These are phyloP conservation scores for Lycodopsis pacificus DNA, from an alignment of 2,797 vertebrate genomes.

Conservation along the genomic window DNA sequence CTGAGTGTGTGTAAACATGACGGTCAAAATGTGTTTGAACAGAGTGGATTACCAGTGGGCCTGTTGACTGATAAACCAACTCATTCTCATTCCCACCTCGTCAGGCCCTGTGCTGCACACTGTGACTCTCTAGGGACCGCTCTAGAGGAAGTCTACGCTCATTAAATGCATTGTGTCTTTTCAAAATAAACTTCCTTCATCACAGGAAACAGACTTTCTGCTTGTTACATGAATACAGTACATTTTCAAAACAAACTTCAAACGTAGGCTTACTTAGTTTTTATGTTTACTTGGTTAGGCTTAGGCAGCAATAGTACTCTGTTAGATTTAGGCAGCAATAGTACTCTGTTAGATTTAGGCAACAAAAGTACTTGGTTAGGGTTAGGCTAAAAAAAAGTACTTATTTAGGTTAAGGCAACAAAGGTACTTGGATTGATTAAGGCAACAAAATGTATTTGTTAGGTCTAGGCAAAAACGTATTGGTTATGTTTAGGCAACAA, in stretches of 20 bases:
- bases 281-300: neutral
- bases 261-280: neutral
- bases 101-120: too few species aligned
- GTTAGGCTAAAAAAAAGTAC: too few species aligned
- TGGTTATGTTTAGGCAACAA: neutral
- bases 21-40: conserved; percentile 33
- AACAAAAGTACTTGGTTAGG: neutral
- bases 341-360: neutral
- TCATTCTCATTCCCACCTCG: neutral
- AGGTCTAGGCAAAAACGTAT: neutral
- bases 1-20: conserved; percentile 10
- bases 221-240: neutral
- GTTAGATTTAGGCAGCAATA: neutral
- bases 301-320: too few species aligned
- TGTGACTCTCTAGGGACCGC: too few species aligned
- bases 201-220: neutral
- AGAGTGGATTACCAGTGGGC: conserved; percentile 20
- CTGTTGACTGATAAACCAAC: neutral
- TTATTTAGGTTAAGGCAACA: too few species aligned
- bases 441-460: neutral
- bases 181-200: neutral
- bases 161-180: neutral
- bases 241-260: neutral
- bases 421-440: too few species aligned
- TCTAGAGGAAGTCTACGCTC: neutral